Base-by-base conservation (phyloP, 2,797 vertebrate genomes). In the Lophotriccus pileatus region DNA sequence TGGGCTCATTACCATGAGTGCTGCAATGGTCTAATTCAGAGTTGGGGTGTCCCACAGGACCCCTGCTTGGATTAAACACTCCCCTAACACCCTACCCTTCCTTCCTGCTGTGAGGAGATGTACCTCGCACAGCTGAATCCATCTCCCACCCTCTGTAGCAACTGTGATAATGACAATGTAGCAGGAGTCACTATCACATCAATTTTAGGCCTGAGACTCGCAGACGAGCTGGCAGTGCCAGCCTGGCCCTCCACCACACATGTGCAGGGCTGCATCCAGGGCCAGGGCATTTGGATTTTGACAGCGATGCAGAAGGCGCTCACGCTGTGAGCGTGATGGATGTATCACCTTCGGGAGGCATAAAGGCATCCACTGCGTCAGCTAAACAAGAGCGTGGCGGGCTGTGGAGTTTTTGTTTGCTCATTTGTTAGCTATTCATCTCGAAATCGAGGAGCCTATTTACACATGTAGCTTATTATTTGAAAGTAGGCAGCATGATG, bases 341-440 rank as follows among this genome's bases (percentile, higher is more conserved):
- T 92, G 79, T 9, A 63, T 66, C 84, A 93, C 93, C 96, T 92
- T 90, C 7, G 12, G 88, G 90, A 91, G 36, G 90, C 73, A 77
- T 32, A 56, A 59, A 89, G 68, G 66, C 95, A 92, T 52, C 91
- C n/a, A 4, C 55, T 84, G 89, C 52, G 11, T 84, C 93, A 92
- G 66, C 69, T 60, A 69, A 87, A 53, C 87, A 68, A 60, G 70
- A 94, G 84, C 10, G 10, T 75, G 92, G 91, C 5, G 11, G 52
- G 76, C 81, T 79, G 86, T 9, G 59, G 74, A 70, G 84, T n/a
- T 91, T 75, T 78, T 95, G 83, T 94, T 95, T 96, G 95, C 91
- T 96, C 83, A 68, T 95, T 93, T 83, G 94, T 91, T 93, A 84
- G 87, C 55, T 88, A 85, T 94, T 88, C 72, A 67, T 47, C 94